Conservation (phyloP, 2,797 vertebrate species). For the Pyrocephalus nanus region DNA sequence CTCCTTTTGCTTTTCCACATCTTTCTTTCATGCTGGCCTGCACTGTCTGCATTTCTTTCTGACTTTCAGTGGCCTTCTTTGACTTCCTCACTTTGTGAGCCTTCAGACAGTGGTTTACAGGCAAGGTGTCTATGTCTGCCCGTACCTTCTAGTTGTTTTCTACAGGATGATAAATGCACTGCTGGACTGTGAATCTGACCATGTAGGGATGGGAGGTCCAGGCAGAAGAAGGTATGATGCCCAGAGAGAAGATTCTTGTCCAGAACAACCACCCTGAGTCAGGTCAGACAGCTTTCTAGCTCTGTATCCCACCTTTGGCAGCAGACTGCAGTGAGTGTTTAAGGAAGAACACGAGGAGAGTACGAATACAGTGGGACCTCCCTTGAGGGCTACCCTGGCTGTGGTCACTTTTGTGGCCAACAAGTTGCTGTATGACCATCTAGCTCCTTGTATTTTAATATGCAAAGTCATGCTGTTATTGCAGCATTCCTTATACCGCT, state of each 20-base stretch:
- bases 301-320: not conserved
- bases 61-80: not conserved
- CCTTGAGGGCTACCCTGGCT: not conserved
- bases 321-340: not conserved
- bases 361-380: fast-evolving
- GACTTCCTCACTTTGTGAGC: not conserved
- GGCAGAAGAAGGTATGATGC: not conserved
- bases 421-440: not conserved
- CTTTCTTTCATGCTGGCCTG: not conserved
- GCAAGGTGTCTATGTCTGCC: not conserved
- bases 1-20: not conserved
- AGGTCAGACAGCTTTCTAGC: not conserved
- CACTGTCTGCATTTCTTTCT: not conserved
- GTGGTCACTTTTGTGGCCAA: not conserved
- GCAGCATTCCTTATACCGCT: not conserved
- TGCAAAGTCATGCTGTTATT: not conserved
- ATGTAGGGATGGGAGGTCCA: not conserved
- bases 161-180: fast-evolving
- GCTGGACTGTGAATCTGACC: not conserved
- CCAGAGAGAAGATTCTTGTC: not conserved
- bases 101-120: not conserved
- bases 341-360: not conserved
- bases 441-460: not conserved
- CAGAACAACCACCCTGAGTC: not conserved
- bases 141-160: not conserved